Conservation (phyloP, 2,113 vertebrate genomes). For the Neopipo cinnamomea region DNA sequence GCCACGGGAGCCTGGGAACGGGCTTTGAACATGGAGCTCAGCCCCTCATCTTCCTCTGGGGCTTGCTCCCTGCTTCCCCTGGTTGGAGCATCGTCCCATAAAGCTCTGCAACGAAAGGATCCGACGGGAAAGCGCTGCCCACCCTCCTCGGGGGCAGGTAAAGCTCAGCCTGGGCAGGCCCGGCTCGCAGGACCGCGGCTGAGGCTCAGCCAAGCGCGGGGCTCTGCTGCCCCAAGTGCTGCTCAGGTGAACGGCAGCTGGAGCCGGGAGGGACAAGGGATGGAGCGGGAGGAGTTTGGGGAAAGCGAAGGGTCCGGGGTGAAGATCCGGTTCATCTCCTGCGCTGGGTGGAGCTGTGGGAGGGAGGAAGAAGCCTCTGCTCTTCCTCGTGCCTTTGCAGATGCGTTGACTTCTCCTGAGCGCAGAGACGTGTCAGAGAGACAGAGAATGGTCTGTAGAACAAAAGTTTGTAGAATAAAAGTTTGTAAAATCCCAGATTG, state of each 20-base stretch:
- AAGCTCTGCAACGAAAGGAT: neutral
- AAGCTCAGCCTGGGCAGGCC: neutral
- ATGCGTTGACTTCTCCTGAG: neutral
- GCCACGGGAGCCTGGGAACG: rapidly evolving
- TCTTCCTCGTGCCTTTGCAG: neutral
- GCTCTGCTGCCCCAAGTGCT: constrained; percentile 39
- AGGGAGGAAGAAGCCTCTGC: neutral
- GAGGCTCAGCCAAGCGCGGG: neutral
- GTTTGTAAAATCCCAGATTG: neutral
- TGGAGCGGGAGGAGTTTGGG: neutral
- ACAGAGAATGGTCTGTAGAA: rapidly evolving
- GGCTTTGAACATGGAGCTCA: neutral
- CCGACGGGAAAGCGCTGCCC: neutral
- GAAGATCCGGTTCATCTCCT: neutral
- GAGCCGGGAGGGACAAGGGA: neutral
- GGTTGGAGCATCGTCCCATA: neutral
- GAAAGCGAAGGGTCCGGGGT: rapidly evolving
- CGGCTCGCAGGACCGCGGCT: rapidly evolving
- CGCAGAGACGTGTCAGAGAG: neutral
- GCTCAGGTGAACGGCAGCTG: neutral
- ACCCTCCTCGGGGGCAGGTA: neutral
- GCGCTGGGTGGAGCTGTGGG: neutral
- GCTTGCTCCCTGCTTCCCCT: neutral
- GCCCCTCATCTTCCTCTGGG: no score
- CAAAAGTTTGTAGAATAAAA: neutral